These are phyloP conservation scores for Amia ocellicauda DNA, from an alignment of 2,113 vertebrate genomes.

Conservation along the genomic window DNA sequence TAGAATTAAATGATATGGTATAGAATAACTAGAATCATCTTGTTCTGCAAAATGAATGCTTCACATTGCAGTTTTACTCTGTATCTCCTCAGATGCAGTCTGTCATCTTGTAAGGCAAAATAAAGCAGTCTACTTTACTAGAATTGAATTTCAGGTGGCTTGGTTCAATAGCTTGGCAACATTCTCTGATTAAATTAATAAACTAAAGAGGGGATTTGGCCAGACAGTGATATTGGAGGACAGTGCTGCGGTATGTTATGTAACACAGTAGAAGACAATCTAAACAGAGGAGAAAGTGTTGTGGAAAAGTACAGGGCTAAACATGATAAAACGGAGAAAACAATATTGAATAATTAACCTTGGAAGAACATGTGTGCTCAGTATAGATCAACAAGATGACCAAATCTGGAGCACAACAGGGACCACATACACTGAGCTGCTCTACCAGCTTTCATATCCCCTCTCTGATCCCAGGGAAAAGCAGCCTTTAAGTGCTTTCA, in stretches of 20 bases:
- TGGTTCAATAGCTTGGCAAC: constrained; percentile 8
- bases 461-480: background rate
- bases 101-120: no score
- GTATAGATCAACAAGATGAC: no score
- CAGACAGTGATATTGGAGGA: background rate
- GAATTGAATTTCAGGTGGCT: constrained; percentile 11
- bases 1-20: no score
- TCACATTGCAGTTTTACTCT: no score
- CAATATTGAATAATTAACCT: no score
- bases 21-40: no score
- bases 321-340: background rate
- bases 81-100: no score
- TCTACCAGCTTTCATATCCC: background rate
- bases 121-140: background rate
- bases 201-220: constrained; percentile 19
- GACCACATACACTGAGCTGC: background rate
- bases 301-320: background rate
- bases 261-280: no score
- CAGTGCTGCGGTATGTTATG: background rate
- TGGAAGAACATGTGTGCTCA: no score
- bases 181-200: constrained; percentile 12
- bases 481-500: constrained; percentile 5
- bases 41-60: no score
- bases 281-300: background rate
- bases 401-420: background rate